Evolutionary conservation across 2,888 invertebrate species (phyloP).

Genomic region (Ptychoptera albimana): DNA sequence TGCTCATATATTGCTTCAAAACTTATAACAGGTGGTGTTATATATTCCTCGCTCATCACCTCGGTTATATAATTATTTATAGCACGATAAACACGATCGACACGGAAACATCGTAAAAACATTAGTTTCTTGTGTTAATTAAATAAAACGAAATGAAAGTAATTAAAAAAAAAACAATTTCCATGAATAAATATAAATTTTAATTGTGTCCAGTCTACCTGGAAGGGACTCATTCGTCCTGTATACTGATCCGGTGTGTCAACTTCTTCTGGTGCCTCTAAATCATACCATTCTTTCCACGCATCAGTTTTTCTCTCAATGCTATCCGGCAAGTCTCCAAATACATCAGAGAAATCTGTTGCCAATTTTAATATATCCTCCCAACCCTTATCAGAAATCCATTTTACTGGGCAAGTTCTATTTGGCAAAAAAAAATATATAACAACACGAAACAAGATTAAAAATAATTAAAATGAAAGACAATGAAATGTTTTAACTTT

Average conservation of each 20-base stretch:
- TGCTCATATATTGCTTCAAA: slow-evolving; percentile 74
- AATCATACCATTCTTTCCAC: slow-evolving; percentile 71
- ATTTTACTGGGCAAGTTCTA: slow-evolving; percentile 45
- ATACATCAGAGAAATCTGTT: slow-evolving; percentile 47
- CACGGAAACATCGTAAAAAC: slow-evolving; percentile 75
- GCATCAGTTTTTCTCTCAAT: slow-evolving; percentile 34
- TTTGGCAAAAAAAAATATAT: no score
- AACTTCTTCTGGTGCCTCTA: slow-evolving; percentile 62
- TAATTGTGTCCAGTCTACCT: slow-evolving; percentile 17
- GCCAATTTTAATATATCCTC: slow-evolving; percentile 64
- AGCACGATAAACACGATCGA: slow-evolving; percentile 77
- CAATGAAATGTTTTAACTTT: no score
- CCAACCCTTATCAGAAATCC: slow-evolving; percentile 66
- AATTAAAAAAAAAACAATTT: slow-evolving; percentile 19
- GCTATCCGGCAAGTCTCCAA: slow-evolving; percentile 46
- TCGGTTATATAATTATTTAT: slow-evolving; percentile 66
- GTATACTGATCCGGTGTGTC: slow-evolving; percentile 56
- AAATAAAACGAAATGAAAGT: slow-evolving; percentile 3
- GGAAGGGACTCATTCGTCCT: slow-evolving; percentile 43
- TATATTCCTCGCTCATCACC: slow-evolving; percentile 75
- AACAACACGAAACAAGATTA: no score
- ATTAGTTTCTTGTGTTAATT: slow-evolving; percentile 42
- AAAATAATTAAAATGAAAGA: no score
- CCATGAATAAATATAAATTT: background rate
- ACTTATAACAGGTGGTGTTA: slow-evolving; percentile 72